Evolutionary conservation across 2,113 vertebrate species (phyloP).

Genomic region (Craseonycteris thonglongyai): DNA sequence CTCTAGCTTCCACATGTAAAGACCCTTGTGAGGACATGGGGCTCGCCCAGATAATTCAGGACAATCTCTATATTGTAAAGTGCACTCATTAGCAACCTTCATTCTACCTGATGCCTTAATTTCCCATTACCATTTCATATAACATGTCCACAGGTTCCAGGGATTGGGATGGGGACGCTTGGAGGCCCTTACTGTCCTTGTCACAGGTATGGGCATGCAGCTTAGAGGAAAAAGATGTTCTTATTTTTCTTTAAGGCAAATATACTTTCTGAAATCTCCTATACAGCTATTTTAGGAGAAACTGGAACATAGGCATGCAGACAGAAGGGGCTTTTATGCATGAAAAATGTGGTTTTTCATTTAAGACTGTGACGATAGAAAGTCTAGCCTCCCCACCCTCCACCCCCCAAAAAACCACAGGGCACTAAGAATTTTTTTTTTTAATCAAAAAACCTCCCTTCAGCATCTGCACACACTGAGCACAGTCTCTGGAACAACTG

Average conservation of each 20-base stretch:
- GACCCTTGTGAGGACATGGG: neutral
- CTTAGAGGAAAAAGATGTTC: neutral
- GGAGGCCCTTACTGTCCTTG: neutral
- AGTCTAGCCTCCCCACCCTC: neutral
- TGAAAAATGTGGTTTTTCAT: slow-evolving; percentile 25
- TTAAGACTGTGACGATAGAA: neutral
- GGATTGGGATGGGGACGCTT: neutral
- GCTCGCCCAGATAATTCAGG: neutral
- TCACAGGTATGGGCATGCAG: neutral
- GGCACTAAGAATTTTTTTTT: neutral
- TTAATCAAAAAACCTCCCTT: neutral
- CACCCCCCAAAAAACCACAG: neutral
- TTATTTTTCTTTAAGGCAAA: neutral
- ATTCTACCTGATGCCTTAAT: neutral
- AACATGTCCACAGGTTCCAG: neutral
- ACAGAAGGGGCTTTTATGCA: neutral
- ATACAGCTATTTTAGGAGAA: neutral
- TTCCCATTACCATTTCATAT: neutral
- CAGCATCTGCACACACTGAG: neutral
- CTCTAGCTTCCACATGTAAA: neutral
- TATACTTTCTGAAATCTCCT: neutral
- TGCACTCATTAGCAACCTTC: neutral
- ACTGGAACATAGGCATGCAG: neutral
- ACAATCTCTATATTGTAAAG: neutral
- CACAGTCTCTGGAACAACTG: neutral